phyloP scores from a whole-genome alignment of 2,797 vertebrate genomes.

The Octomys mimax region DNA sequence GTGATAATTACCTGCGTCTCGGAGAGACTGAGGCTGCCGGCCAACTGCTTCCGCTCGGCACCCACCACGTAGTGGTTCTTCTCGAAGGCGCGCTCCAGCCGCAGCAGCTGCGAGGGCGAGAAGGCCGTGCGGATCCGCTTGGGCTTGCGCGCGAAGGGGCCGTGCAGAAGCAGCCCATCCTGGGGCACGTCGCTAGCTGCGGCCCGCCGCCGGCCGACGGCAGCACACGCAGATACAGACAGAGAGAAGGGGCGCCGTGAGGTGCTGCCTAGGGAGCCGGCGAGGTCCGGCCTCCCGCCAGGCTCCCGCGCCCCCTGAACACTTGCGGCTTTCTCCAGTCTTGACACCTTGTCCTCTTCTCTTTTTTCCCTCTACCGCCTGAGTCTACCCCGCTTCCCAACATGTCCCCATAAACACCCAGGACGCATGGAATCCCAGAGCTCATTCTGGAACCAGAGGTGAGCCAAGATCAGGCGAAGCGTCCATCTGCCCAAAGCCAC shows the following conservation, averaged over 20 bases:
- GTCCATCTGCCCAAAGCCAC: background rate
- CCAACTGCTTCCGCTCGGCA: constrained; percentile 97
- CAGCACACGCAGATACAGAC: constrained; percentile 64
- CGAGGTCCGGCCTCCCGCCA: background rate
- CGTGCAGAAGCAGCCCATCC: constrained; percentile 97
- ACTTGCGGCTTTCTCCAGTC: background rate
- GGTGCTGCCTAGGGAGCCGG: background rate
- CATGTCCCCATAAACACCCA: background rate
- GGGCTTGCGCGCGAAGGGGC: constrained; percentile 97
- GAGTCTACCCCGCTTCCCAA: background rate
- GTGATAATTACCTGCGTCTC: constrained; percentile 94
- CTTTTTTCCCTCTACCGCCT: background rate
- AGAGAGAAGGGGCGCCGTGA: constrained; percentile 76
- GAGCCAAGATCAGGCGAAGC: background rate
- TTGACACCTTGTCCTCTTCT: background rate
- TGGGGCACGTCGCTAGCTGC: constrained; percentile 96
- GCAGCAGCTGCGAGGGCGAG: constrained; percentile 97
- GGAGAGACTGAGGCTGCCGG: constrained; percentile 96
- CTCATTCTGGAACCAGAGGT: background rate
- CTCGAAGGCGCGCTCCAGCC: constrained; percentile 97
- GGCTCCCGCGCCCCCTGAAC: background rate
- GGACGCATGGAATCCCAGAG: background rate
- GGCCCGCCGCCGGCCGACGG: background rate
- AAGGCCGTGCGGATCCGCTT: constrained; percentile 99
- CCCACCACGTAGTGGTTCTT: constrained; percentile 99